Evolutionary conservation across 2,113 vertebrate genomes (phyloP).

Genomic region (Cottus gobio): DNA sequence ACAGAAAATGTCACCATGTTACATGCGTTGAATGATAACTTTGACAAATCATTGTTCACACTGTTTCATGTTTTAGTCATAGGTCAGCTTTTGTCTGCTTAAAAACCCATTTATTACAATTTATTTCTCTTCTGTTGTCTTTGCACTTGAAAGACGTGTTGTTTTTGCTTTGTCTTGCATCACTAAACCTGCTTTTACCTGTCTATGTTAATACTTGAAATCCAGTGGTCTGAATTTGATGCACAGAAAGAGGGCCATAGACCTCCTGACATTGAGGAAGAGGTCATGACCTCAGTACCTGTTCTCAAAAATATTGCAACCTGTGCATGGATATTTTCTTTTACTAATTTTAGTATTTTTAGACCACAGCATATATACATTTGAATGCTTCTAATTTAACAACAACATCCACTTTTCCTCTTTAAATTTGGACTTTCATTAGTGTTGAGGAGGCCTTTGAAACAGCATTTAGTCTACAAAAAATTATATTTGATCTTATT

Average conservation of each 20-base stretch:
- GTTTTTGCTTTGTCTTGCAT: slow-evolving; percentile 6
- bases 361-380: background rate
- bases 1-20: slow-evolving; percentile 11
- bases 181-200: background rate
- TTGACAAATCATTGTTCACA: background rate
- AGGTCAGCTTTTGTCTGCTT: background rate
- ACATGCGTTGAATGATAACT: background rate
- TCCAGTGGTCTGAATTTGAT: background rate
- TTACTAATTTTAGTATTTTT: background rate
- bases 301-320: background rate
- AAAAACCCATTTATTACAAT: background rate
- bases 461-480: background rate
- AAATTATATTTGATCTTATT: background rate
- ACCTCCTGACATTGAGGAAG: background rate
- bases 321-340: background rate
- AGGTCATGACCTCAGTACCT: background rate
- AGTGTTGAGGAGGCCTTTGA: background rate
- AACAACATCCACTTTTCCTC: background rate
- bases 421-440: background rate
- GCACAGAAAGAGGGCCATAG: background rate
- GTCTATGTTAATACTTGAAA: background rate
- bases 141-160: background rate
- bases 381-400: background rate
- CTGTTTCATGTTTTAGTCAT: background rate
- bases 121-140: background rate